A percentile compares a stretch with the other conserved stretches of the same genome.
phyloP scores from a whole-genome alignment of 2,113 vertebrate species.

The Stictonetta naevosa region DNA sequence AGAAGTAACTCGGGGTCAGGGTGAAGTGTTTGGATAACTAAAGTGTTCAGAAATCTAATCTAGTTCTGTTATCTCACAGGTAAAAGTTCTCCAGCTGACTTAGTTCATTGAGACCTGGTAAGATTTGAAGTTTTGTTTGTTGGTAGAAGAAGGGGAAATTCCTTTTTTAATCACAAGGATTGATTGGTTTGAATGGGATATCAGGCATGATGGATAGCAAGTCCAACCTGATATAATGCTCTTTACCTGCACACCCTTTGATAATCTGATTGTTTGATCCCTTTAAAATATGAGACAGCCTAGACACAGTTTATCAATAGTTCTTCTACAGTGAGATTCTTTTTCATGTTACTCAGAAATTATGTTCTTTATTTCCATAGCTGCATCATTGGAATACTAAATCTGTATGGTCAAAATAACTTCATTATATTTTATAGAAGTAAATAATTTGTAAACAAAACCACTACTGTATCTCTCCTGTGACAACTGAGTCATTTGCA shows the following conservation, averaged over 20 bases:
- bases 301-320: not conserved
- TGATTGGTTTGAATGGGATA: not conserved
- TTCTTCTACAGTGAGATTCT: not conserved
- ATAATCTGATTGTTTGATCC: not conserved
- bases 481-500: conserved; percentile 61
- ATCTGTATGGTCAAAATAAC: not conserved
- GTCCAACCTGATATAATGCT: not conserved
- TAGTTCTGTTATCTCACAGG: not conserved
- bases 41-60: not conserved
- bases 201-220: not conserved
- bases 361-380: conserved; percentile 6
- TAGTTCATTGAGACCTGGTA: not conserved
- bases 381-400: not conserved
- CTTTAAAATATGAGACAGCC: not conserved
- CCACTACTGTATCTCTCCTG: conserved; percentile 19
- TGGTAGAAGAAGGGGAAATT: not conserved
- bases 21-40: not conserved
- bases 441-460: conserved; percentile 60
- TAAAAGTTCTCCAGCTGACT: not conserved
- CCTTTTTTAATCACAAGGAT: not conserved
- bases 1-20: not conserved
- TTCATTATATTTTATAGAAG: conserved; percentile 39
- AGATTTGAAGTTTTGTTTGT: not conserved
- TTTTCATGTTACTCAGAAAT: conserved; percentile 28
- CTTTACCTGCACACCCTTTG: not conserved